These are phyloP conservation scores for Ridgeia piscesae DNA, from an alignment of 1,140 invertebrate genomes.

Conservation along the genomic window DNA sequence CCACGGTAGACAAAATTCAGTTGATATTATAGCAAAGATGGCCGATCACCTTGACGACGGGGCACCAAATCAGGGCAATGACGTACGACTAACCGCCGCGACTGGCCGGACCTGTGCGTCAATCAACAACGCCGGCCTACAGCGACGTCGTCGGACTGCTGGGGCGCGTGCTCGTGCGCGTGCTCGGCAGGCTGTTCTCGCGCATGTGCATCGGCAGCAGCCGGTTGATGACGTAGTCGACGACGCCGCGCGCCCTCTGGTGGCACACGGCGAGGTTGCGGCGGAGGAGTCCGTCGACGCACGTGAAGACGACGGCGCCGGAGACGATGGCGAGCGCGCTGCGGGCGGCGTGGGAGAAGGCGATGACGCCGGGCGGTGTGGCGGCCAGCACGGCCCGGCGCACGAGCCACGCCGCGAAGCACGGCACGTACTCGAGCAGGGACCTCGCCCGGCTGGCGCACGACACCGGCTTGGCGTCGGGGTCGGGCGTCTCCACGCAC, in stretches of 20 bases:
- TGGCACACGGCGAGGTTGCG: not conserved
- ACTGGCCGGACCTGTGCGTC: no score
- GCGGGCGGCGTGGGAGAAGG: not conserved
- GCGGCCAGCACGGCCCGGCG: not conserved
- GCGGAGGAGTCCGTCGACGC: not conserved
- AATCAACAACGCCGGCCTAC: not conserved
- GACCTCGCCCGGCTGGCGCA: not conserved
- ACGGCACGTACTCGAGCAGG: not conserved
- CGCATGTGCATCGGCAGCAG: not conserved
- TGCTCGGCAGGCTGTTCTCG: not conserved
- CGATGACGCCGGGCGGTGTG: not conserved
- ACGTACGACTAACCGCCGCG: no score
- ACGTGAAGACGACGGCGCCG: not conserved
- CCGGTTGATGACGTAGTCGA: not conserved
- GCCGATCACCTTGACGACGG: no score
- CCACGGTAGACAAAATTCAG: no score
- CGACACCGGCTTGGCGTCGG: not conserved
- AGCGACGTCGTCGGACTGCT: not conserved
- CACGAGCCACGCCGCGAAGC: not conserved
- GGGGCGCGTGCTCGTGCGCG: not conserved
- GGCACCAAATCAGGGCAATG: no score
- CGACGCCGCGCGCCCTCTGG: not conserved
- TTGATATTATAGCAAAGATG: no score
- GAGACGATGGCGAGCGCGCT: not conserved
- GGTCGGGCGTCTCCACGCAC: not conserved